A percentile compares a stretch with the other conserved stretches of the same genome.
Conservation (phyloP, 2,888 invertebrate genomes). For the Ariolimax columbianus region DNA sequence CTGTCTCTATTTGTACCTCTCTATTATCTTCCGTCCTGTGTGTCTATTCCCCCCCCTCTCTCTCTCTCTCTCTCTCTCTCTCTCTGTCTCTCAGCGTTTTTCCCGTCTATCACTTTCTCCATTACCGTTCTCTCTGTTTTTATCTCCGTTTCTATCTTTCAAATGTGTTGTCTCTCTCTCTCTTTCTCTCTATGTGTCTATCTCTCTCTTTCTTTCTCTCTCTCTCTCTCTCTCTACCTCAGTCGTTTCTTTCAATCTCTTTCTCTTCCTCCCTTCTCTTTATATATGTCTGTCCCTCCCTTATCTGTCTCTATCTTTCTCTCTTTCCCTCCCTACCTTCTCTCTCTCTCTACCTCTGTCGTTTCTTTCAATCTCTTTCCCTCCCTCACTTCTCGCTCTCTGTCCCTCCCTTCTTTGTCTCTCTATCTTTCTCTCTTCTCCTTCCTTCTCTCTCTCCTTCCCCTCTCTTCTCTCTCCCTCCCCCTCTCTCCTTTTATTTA, state of each 20-base stretch:
- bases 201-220: neutral
- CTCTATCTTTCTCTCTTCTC: neutral
- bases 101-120: too few relatives aligned
- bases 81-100: too few relatives aligned
- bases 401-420: too few relatives aligned
- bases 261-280: neutral
- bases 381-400: too few relatives aligned
- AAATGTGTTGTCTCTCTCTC: too few relatives aligned
- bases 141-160: neutral
- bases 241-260: neutral
- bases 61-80: too few relatives aligned
- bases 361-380: neutral
- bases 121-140: too few relatives aligned
- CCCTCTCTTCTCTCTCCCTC: neutral
- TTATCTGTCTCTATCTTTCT: too few relatives aligned
- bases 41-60: neutral
- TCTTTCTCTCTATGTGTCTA: too few relatives aligned
- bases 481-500: neutral
- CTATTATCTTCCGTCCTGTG: too few relatives aligned
- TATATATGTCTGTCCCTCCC: neutral
- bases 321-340: too few relatives aligned
- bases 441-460: neutral
- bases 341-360: constrained; percentile 23
- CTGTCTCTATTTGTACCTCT: neutral
- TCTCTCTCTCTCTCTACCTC: constrained; percentile 10